Conservation (phyloP, 2,113 vertebrate species). For the Toxotes jaculatrix region DNA sequence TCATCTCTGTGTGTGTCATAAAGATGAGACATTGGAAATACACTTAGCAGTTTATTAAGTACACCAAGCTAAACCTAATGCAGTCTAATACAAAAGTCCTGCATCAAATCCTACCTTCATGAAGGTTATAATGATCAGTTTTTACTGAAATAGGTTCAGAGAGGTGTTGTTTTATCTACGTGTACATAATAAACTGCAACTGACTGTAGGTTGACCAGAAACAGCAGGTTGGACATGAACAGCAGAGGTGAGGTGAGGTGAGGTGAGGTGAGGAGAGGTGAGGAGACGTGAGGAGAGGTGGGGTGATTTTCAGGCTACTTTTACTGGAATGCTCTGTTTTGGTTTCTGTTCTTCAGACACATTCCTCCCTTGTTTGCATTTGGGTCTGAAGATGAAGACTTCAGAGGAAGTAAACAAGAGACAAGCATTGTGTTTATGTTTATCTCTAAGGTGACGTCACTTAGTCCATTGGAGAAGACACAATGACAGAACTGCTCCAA, state of each 20-base stretch:
- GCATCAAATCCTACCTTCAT: not conserved
- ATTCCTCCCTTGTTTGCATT: constrained; percentile 34
- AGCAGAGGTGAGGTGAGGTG: not conserved
- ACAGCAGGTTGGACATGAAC: constrained; percentile 17
- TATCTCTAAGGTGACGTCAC: not conserved
- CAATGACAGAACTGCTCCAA: not conserved
- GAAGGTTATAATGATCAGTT: not conserved
- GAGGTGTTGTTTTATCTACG: not conserved
- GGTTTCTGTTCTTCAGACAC: constrained; percentile 13
- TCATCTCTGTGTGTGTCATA: not conserved
- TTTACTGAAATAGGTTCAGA: not conserved
- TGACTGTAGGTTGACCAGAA: not conserved
- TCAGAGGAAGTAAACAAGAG: constrained; percentile 41
- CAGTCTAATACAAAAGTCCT: not conserved
- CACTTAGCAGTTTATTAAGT: not conserved
- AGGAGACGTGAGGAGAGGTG: not conserved
- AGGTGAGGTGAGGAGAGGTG: not conserved
- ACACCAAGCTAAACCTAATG: not conserved
- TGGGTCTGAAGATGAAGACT: not conserved
- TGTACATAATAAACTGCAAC: not conserved
- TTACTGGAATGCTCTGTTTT: not conserved
- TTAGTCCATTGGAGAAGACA: not conserved
- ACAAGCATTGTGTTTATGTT: constrained; percentile 25
- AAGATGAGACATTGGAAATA: constrained; percentile 9
- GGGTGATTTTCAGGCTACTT: not conserved